These are phyloP conservation scores for Cetonia aurata DNA, from an alignment of 2,888 invertebrate species.

Conservation along the genomic window DNA sequence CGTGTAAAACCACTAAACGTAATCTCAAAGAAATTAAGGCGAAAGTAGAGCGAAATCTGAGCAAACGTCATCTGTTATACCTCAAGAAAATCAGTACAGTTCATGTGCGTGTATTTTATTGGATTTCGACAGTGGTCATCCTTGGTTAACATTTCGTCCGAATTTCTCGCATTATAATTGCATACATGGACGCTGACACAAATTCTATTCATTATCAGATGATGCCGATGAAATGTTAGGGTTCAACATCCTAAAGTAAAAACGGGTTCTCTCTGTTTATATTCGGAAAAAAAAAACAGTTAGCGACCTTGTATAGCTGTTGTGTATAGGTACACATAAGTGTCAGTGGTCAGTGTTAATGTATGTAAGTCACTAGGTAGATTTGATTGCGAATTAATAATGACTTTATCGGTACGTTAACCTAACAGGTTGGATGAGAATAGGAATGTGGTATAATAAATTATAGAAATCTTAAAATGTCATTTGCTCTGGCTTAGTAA, in stretches of 20 bases:
- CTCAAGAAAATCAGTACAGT: neutral
- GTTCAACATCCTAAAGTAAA: constrained; percentile 33
- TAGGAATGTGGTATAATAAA: no score
- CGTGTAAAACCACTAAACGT: no score
- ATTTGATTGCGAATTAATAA: constrained; percentile 15
- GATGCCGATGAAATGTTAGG: constrained; percentile 25
- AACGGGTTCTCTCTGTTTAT: constrained; percentile 29
- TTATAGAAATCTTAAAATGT: no score
- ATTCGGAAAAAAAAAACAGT: constrained; percentile 33
- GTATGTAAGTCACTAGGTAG: constrained; percentile 29
- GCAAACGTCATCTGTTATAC: neutral
- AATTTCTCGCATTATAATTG: neutral
- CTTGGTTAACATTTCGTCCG: neutral
- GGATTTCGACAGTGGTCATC: neutral
- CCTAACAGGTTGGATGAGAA: constrained; percentile 6
- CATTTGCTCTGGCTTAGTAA: no score
- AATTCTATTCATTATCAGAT: constrained; percentile 31
- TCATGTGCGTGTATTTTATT: neutral
- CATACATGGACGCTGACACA: neutral
- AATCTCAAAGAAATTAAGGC: neutral
- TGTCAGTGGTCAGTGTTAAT: constrained; percentile 36
- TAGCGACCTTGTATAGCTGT: constrained; percentile 37
- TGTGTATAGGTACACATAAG: neutral
- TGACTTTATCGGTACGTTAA: constrained; percentile 8
- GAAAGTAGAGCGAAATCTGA: constrained; percentile 11